These are phyloP conservation scores for Nannobrachium achirus DNA, from an alignment of 2,113 vertebrate species.

Conservation along the genomic window DNA sequence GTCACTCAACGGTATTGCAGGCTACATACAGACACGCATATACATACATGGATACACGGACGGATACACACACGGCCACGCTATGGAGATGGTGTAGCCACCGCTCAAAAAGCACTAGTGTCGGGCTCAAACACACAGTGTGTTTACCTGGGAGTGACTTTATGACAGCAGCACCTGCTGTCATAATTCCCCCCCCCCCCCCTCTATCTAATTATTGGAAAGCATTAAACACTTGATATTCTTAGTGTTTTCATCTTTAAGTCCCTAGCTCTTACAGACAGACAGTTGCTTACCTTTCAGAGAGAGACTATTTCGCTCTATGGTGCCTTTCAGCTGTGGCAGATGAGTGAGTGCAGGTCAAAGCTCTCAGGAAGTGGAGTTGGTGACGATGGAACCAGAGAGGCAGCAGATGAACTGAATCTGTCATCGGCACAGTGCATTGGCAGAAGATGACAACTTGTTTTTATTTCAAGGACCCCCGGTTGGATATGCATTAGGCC, in stretches of 20 bases:
- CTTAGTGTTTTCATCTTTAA: too few relatives aligned
- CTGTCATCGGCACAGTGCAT: slow-evolving; percentile 38
- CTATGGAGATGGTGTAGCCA: too few relatives aligned
- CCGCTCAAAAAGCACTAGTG: too few relatives aligned
- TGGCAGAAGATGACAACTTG: slow-evolving; percentile 19
- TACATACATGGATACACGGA: neutral
- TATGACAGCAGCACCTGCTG: too few relatives aligned
- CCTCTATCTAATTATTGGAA: too few relatives aligned
- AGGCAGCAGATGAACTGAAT: slow-evolving; percentile 42
- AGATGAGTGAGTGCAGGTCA: slow-evolving; percentile 29
- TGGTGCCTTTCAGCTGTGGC: neutral
- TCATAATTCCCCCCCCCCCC: too few relatives aligned
- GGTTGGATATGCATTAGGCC: too few relatives aligned
- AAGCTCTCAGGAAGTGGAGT: slow-evolving; percentile 26
- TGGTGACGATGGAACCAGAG: slow-evolving; percentile 29
- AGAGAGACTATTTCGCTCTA: too few relatives aligned
- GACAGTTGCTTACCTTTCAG: neutral
- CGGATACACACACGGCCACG: neutral
- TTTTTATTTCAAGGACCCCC: too few relatives aligned
- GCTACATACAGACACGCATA: neutral
- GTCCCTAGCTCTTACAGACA: neutral
- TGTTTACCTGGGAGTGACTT: neutral
- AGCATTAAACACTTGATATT: too few relatives aligned
- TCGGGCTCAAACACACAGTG: neutral
- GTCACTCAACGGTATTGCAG: too few relatives aligned